Percentiles rank a stretch among this genome's conserved stretches.
phyloP scores from a whole-genome alignment of 2,113 vertebrate genomes.

The Leuciscus idus region DNA sequence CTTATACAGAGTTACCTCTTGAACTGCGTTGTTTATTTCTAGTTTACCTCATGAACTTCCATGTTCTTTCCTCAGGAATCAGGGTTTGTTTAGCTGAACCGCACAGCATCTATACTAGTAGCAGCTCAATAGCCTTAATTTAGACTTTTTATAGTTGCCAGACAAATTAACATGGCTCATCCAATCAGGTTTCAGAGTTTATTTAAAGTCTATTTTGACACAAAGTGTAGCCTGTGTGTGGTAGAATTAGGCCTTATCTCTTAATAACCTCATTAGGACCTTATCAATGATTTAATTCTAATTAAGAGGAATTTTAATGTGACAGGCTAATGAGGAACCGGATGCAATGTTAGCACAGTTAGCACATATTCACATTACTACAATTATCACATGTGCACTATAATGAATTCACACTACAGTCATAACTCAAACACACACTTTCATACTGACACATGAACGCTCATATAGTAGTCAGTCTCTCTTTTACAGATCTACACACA shows the following conservation, averaged over 20 bases:
- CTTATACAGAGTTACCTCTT: neutral
- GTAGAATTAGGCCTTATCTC: conserved; percentile 69
- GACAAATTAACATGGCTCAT: conserved; percentile 12
- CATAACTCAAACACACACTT: conserved; percentile 48
- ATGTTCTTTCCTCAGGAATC: neutral
- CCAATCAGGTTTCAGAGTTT: conserved; percentile 15
- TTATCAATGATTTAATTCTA: conserved; percentile 79
- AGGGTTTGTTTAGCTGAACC: neutral
- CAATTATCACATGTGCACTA: conserved; percentile 24
- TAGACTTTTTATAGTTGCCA: neutral
- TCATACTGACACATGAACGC: neutral
- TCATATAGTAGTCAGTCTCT: neutral
- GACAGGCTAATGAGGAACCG: conserved; percentile 60
- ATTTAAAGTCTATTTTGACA: conserved; percentile 55
- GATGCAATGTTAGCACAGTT: conserved; percentile 63
- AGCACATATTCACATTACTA: conserved; percentile 20
- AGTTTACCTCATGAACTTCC: neutral
- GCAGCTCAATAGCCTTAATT: neutral
- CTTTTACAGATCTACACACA: neutral
- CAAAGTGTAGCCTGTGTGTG: conserved; percentile 12
- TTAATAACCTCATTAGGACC: conserved; percentile 78
- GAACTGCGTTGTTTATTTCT: neutral
- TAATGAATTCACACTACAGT: conserved; percentile 61
- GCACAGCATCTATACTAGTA: neutral
- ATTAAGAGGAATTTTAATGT: conserved; percentile 77